These are phyloP conservation scores for Noctua janthe DNA, from an alignment of 2,888 invertebrate genomes.

Conservation along the genomic window DNA sequence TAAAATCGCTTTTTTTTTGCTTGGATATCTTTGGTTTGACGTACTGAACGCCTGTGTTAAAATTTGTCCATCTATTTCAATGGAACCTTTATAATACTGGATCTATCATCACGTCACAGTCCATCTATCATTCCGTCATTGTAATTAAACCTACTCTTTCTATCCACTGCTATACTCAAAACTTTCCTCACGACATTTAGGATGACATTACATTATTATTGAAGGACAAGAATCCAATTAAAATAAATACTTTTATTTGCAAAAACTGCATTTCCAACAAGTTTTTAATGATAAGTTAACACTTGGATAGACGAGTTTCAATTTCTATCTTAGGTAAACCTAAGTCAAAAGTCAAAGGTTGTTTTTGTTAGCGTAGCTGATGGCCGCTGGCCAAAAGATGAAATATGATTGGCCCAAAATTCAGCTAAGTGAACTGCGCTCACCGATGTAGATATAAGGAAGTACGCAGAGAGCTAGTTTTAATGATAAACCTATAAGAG, in stretches of 20 bases:
- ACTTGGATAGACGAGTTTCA: neutral
- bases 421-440: neutral
- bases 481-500: neutral
- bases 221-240: neutral
- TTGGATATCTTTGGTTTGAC: no score
- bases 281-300: neutral
- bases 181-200: neutral
- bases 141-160: neutral
- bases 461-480: neutral
- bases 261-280: slow-evolving; percentile 1
- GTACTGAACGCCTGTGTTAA: no score
- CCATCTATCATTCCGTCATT: neutral
- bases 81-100: no score
- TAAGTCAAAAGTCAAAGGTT: neutral
- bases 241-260: slow-evolving; percentile 2
- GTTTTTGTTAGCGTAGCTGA: neutral
- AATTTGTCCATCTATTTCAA: no score
- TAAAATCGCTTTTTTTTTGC: no score
- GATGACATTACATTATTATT: slow-evolving; percentile 1
- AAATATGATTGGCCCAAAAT: neutral
- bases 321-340: neutral
- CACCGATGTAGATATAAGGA: neutral
- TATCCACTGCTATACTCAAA: neutral
- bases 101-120: neutral
- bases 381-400: neutral